A percentile compares a stretch with the other conserved stretches of the same genome.
These are phyloP conservation scores for Hoplias malabaricus DNA, from an alignment of 2,113 vertebrate genomes.

Conservation along the genomic window DNA sequence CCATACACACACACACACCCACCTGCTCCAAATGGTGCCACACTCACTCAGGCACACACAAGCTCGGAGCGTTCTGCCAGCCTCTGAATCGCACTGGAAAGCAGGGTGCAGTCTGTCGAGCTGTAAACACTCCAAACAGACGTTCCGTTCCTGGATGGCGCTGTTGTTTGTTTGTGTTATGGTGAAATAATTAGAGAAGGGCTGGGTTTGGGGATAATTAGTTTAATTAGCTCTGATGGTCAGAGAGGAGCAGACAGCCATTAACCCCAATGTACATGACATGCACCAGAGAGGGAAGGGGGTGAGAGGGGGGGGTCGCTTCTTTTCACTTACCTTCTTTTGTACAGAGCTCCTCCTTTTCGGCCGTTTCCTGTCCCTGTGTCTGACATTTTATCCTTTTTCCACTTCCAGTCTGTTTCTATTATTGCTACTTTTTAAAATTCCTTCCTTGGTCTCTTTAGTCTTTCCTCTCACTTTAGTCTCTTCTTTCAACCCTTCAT, in stretches of 20 bases:
- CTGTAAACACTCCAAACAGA: conserved; percentile 33
- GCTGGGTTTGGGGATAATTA: conserved; percentile 9
- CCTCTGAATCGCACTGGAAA: not conserved
- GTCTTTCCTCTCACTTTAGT: not conserved
- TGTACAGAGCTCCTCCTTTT: no score
- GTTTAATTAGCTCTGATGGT: conserved; percentile 7
- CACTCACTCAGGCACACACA: not conserved
- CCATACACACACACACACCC: not conserved
- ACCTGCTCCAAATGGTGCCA: not conserved
- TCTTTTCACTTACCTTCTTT: not conserved
- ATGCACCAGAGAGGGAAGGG: not conserved
- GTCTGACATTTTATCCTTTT: no score
- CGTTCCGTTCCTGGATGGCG: conserved; percentile 11
- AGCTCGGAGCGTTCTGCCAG: conserved; percentile 28
- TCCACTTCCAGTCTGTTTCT: no score
- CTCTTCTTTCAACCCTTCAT: not conserved
- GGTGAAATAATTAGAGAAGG: conserved; percentile 14
- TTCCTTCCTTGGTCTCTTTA: not conserved
- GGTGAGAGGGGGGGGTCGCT: not conserved
- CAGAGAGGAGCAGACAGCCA: conserved; percentile 9
- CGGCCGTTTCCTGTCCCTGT: no score
- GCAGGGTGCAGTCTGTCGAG: conserved; percentile 27
- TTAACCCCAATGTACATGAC: not conserved
- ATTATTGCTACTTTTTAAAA: no score
- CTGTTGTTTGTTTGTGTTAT: conserved; percentile 34